Conservation (phyloP, 2,888 invertebrate genomes). For the Myathropa florea region DNA sequence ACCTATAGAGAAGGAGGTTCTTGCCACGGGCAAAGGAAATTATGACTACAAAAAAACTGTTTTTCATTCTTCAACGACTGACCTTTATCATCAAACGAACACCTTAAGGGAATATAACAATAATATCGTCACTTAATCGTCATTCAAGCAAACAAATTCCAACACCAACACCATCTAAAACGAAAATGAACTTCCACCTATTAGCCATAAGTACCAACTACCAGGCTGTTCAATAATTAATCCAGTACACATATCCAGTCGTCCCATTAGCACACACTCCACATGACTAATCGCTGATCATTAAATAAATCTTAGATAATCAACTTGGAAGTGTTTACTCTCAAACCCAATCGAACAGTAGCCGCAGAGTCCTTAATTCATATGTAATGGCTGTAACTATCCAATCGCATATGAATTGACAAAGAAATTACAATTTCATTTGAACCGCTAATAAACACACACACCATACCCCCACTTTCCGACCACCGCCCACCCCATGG, state of each 20-base stretch:
- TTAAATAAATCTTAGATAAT: constrained; percentile 57
- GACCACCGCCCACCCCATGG: not conserved
- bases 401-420: constrained; percentile 66
- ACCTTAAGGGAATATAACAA: not conserved
- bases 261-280: not conserved
- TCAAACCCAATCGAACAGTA: not conserved
- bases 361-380: constrained; percentile 51
- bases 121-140: not conserved
- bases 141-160: not conserved
- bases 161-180: not conserved
- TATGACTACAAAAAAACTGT: not conserved
- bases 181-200: not conserved
- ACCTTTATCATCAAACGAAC: not conserved
- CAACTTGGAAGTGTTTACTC: constrained; percentile 33
- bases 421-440: constrained; percentile 53
- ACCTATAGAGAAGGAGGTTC: not conserved
- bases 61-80: not conserved
- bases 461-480: not conserved
- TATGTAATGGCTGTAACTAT: constrained; percentile 60
- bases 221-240: constrained; percentile 4
- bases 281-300: constrained; percentile 30
- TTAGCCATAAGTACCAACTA: not conserved
- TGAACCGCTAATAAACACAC: constrained; percentile 37
- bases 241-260: constrained; percentile 10
- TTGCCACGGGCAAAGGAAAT: not conserved